A percentile compares a stretch with the other conserved stretches of the same genome.
Conservation (phyloP, 2,113 vertebrate species). For the Callionymus lyra region DNA sequence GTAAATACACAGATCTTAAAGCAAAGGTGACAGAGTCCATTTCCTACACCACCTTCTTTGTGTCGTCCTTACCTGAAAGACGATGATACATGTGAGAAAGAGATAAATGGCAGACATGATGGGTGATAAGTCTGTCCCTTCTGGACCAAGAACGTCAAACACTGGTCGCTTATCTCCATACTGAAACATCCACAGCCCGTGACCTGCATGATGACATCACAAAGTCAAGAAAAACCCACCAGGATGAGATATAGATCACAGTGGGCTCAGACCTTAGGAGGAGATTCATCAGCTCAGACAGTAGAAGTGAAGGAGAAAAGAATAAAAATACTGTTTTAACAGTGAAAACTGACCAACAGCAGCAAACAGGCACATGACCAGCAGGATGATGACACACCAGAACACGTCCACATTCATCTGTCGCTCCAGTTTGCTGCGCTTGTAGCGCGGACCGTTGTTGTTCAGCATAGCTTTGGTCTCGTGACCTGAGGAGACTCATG, state of each 20-base stretch:
- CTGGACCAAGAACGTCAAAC: conserved; percentile 82
- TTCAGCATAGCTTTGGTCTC: conserved; percentile 98
- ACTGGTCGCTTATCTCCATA: conserved; percentile 80
- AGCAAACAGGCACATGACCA: conserved; percentile 86
- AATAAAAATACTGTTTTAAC: neutral
- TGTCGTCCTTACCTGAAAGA: conserved; percentile 80
- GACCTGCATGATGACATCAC: conserved; percentile 66
- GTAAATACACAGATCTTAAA: too few relatives aligned
- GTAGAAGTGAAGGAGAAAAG: neutral
- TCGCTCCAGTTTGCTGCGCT: conserved; percentile 91
- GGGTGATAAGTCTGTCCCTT: conserved; percentile 81
- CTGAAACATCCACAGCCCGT: conserved; percentile 85
- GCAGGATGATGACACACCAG: conserved; percentile 94
- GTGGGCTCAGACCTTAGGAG: too few relatives aligned
- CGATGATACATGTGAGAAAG: conserved; percentile 93
- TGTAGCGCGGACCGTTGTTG: conserved; percentile 94
- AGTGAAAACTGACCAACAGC: conserved; percentile 79
- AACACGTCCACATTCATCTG: conserved; percentile 94
- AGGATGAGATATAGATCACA: neutral
- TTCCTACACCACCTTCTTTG: conserved; percentile 3
- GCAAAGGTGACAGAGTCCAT: conserved; percentile 5
- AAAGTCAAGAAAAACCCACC: conserved; percentile 35
- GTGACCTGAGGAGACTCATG: conserved; percentile 70
- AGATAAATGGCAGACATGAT: conserved; percentile 82
- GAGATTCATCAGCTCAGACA: neutral